Evolutionary conservation across 1,140 invertebrate species (phyloP), one percentile per base, ranked within the genome.

Genomic region (Listronotus oregonensis): DNA sequence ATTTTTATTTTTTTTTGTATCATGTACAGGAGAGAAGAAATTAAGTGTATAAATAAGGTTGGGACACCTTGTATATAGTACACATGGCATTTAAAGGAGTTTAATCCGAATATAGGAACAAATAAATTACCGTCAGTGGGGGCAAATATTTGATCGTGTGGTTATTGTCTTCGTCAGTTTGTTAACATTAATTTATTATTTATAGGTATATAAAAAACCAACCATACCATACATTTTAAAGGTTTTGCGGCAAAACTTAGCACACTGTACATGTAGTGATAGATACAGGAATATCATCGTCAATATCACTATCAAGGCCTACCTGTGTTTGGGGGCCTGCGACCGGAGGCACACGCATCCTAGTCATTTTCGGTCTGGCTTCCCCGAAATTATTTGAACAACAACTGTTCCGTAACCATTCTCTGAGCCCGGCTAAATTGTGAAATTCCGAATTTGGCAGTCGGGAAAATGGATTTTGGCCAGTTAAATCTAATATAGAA

Each of bases 401-500:
- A 31, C 64, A 66, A 17, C 64, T 82, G 14, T 79, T 73, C 6
- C 85, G 79, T 18, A 92, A 80, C 83, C 87, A 87, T 11, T 90
- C 88, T 50, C 86, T 82, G 39, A 95, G 80, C 40, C 90, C 89
- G 61, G 81, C 79, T 47, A 95, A 74, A 64, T 84, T 87, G 72
- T 86, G 85, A 80, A 90, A 92, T 77, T 93, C 90, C 27, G 92
- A 93, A 73, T 87, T 85, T 32, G 86, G 85, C 50, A 95, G 77
- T 46, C 92, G 85, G 46, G 90, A 91, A 78, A 90, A 89, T 1
- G 91, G 92, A 81, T 95, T 93, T 54, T 83, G 84, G 46, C 87
- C 89, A 21, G 86, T 90, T 68, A 94, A 80, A 81, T 96, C 94
- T 54, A 95, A 79, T 56, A 94, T 89, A 3, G 92, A 92, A 49